Base-by-base conservation (phyloP, 2,113 vertebrate species). In the Rattus rattus region DNA sequence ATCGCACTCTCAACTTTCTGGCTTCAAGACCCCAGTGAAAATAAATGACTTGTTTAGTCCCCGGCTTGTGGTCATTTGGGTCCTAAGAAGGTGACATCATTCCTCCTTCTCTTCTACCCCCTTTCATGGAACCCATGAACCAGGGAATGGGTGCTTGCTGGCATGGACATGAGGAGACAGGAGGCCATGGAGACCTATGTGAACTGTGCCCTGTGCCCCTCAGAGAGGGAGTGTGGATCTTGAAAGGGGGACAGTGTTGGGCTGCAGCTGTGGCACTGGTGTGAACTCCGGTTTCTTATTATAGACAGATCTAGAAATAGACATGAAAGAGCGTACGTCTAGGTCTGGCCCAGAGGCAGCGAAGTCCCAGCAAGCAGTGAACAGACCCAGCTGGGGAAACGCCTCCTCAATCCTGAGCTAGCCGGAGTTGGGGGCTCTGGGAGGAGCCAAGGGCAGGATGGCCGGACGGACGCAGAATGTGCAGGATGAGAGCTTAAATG, bases 231-330 rank as follows among this genome's bases (percentile, higher is more conserved):
- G 47, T 33, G 0, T 12, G 6, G 2, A 5, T 3, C 0, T 4
- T 26, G 33, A 47, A 11, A 52, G 63, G 73, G 56, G 36, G 56
- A 0, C 10, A 26, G 47, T 5, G 49, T 72, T 24, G 59, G 56
- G 10, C 47, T 26, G 3, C 54, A 7, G 7, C 20, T n/a, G 43
- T 12, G 11, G 49, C 36, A 4, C 8, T 39, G 65, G 24, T 0
- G 2, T 16, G n/a, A 80, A 43, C 30, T 12, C 5, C 0, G 10
- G 22, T 49, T 49, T 65, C 72, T 72, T 49, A 90, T 76, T 39
- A 56, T 47, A 87, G 73, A 49, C 1, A 30, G 75, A 49, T 1
- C 43, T 33, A 19, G 75, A 85, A 72, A 49, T 52, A 54, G 79
- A 79, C 28, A 24, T 2, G 19, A 7, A 7, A 36, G 24, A 0